phyloP scores from a whole-genome alignment of 1,140 invertebrate species.

The Drosophila jambulina region DNA sequence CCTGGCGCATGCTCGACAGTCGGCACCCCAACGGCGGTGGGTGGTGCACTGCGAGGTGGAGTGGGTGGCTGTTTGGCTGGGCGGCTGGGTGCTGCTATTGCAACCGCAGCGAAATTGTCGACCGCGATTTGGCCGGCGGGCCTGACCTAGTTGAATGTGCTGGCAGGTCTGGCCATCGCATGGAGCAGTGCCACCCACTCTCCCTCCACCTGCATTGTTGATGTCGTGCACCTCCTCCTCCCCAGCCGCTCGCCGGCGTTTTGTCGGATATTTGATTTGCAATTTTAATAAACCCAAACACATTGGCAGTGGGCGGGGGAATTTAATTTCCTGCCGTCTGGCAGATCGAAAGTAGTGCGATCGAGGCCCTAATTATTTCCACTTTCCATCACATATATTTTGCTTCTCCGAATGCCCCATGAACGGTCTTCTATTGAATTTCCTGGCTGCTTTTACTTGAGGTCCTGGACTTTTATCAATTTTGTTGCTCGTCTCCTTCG shows the following conservation, averaged over 20 bases:
- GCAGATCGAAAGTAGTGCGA: constrained; percentile 6
- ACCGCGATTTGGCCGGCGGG: constrained; percentile 41
- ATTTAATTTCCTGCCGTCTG: constrained; percentile 40
- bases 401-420: background rate
- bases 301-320: background rate
- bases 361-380: constrained; percentile 2
- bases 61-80: background rate
- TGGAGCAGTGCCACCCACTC: constrained; percentile 1
- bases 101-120: constrained; percentile 54
- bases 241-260: constrained; percentile 5
- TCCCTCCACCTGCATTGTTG: constrained; percentile 18
- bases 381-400: background rate
- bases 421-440: background rate
- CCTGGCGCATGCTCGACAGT: constrained; percentile 65
- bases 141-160: constrained; percentile 67
- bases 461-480: constrained; percentile 1
- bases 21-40: constrained; percentile 6
- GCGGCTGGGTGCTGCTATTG: constrained; percentile 2
- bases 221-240: constrained; percentile 10
- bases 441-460: constrained; percentile 11
- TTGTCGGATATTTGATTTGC: constrained; percentile 54
- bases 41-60: background rate
- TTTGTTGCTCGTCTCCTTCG: constrained; percentile 2
- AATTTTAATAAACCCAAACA: constrained; percentile 52
- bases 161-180: constrained; percentile 6